Conservation (phyloP, 1,140 invertebrate species). For the Zaprionus tsacasi region DNA sequence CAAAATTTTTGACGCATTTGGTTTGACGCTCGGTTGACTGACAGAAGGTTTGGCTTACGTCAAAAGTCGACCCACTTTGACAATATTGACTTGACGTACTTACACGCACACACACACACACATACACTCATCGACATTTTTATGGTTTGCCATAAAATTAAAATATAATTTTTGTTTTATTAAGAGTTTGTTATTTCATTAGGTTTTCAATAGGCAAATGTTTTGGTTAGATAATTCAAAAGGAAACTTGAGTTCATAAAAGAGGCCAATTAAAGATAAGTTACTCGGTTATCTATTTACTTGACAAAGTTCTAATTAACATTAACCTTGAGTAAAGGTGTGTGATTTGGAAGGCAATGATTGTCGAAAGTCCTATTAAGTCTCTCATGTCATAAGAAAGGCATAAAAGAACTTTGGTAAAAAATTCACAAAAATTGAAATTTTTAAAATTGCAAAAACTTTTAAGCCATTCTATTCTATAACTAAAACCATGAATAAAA, state of each 20-base stretch:
- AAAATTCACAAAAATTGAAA: too few species aligned
- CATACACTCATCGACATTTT: not conserved
- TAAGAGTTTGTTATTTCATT: conserved; percentile 42
- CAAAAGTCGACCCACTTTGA: conserved; percentile 15
- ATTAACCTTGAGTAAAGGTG: not conserved
- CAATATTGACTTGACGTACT: conserved; percentile 13
- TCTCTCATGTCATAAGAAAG: too few species aligned
- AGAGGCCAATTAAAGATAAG: not conserved
- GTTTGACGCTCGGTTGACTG: conserved; percentile 44
- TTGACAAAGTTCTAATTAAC: not conserved
- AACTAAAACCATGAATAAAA: too few species aligned
- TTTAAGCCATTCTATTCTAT: too few species aligned
- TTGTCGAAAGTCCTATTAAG: too few species aligned
- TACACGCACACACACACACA: conserved; percentile 6
- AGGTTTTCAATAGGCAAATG: conserved; percentile 38
- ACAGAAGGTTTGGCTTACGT: conserved; percentile 20
- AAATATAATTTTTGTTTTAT: conserved; percentile 37
- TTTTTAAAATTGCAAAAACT: too few species aligned
- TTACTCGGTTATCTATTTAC: not conserved
- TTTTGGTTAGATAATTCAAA: not conserved
- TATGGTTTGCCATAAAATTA: conserved; percentile 29
- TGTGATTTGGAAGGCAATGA: too few species aligned
- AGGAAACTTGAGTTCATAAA: not conserved
- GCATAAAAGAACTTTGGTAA: too few species aligned
- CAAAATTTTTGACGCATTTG: conserved; percentile 59